phyloP scores from a whole-genome alignment of 2,113 vertebrate genomes.

The Callithrix jacchus region DNA sequence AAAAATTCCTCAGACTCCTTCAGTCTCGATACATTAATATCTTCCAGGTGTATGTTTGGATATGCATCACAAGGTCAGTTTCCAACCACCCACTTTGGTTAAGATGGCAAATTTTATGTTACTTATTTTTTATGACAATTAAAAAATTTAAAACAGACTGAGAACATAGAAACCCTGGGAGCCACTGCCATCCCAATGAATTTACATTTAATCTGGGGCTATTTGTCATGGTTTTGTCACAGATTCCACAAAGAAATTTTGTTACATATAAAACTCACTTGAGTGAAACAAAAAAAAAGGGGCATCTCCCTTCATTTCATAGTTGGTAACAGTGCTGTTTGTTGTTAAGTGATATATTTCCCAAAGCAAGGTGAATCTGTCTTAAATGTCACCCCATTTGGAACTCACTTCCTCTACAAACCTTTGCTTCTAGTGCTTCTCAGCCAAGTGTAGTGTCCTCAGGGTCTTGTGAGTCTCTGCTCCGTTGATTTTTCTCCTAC shows the following conservation, averaged over 20 bases:
- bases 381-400: background rate
- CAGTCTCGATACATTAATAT: background rate
- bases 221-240: constrained; percentile 3
- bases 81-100: background rate
- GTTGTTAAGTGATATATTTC: background rate
- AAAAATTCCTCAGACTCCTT: background rate
- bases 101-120: background rate
- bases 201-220: background rate
- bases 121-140: background rate
- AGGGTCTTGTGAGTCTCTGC: background rate
- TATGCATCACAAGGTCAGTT: background rate
- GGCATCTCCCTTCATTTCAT: background rate
- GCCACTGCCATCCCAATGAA: background rate
- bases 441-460: background rate
- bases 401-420: background rate
- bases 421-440: constrained; percentile 9
- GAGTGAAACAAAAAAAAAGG: background rate
- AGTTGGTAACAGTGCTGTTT: background rate
- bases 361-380: background rate
- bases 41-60: background rate
- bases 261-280: constrained; percentile 44
- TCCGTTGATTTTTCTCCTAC: background rate
- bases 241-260: background rate
- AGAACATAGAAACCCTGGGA: constrained; percentile 1
- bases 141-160: no score